Percentiles rank a stretch among this genome's conserved stretches.
Evolutionary conservation across 2,797 vertebrate species (phyloP).

Genomic region (Varecia variegata): DNA sequence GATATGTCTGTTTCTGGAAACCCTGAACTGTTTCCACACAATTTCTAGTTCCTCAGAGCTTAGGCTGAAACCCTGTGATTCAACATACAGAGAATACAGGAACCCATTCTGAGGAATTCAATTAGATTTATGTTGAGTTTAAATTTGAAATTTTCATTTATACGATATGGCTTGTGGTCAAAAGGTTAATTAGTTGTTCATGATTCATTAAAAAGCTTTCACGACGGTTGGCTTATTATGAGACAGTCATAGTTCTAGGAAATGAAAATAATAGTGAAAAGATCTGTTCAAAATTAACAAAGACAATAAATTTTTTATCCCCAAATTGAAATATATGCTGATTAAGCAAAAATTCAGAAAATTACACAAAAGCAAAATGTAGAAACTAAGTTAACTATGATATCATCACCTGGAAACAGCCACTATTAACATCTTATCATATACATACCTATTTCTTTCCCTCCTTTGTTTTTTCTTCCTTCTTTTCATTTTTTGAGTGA

Average conservation of each 20-base stretch:
- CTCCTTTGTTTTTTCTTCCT: not conserved
- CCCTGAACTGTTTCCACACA: not conserved
- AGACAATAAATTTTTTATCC: not conserved
- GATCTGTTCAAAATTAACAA: not conserved
- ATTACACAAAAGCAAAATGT: not conserved
- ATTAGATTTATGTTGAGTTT: not conserved
- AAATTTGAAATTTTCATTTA: not conserved
- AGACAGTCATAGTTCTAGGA: not conserved
- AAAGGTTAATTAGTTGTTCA: not conserved
- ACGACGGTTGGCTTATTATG: not conserved
- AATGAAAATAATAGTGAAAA: not conserved
- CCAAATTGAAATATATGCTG: not conserved
- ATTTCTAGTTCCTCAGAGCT: not conserved
- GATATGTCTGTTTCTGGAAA: not conserved
- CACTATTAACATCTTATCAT: not conserved
- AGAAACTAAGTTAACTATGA: not conserved
- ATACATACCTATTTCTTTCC: not conserved
- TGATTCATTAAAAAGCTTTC: not conserved
- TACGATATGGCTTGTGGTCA: not conserved
- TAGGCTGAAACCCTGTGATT: not conserved
- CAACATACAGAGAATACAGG: not conserved
- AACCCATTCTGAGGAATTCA: not conserved
- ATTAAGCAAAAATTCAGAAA: slow-evolving; percentile 3
- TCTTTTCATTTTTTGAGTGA: not conserved
- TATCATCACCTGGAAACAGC: not conserved